These are phyloP conservation scores for Ptycholaimellus sp. DNA, from an alignment of 2,888 invertebrate genomes.

Conservation along the genomic window DNA sequence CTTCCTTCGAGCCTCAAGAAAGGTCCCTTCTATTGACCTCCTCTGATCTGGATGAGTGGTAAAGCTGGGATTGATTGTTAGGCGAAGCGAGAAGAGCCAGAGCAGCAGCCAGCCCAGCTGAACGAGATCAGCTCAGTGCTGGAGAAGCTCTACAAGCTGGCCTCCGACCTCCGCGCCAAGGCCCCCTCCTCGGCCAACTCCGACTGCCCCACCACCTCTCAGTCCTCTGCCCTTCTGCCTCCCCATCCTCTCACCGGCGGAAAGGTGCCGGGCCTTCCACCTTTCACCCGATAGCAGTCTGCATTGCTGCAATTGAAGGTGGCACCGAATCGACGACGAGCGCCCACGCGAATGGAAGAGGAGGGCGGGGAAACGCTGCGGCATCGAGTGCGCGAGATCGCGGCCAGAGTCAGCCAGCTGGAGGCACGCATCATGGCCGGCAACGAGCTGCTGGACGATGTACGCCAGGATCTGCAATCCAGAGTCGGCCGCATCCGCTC, in stretches of 20 bases:
- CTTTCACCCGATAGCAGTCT: too few species aligned
- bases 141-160: slow-evolving; percentile 12
- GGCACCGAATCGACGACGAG: too few species aligned
- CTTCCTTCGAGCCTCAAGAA: background rate
- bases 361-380: background rate
- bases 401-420: slow-evolving; percentile 11
- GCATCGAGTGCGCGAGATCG: slow-evolving; percentile 12
- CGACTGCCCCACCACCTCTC: background rate
- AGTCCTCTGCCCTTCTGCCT: slow-evolving; percentile 4
- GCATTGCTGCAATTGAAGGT: too few species aligned
- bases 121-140: slow-evolving; percentile 10
- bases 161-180: slow-evolving; percentile 9
- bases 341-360: background rate
- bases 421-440: slow-evolving; percentile 9
- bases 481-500: too few species aligned
- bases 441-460: slow-evolving; percentile 9
- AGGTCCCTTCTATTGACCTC: too few species aligned
- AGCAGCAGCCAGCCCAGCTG: too few species aligned
- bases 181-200: background rate
- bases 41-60: too few species aligned
- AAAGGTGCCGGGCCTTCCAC: too few species aligned
- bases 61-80: too few species aligned
- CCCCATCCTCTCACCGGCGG: too few species aligned
- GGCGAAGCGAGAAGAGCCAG: too few species aligned
- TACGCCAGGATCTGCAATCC: slow-evolving; percentile 10